Evolutionary conservation across 2,888 invertebrate genomes (phyloP).

Genomic region (Eilema sororculum): DNA sequence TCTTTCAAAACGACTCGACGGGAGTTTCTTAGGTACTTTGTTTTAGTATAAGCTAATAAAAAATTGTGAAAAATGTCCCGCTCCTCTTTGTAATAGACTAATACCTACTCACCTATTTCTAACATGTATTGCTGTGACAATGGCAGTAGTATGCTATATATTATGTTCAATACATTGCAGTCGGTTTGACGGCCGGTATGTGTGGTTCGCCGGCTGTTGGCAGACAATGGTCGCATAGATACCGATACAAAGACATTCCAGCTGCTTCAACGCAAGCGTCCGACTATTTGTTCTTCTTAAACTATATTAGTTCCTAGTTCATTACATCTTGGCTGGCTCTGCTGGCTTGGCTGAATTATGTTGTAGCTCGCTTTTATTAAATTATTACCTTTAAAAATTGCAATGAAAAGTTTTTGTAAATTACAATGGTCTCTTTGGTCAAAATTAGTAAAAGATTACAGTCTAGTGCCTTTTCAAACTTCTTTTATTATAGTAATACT

Average conservation of each 20-base stretch:
- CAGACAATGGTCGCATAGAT: conserved; percentile 48
- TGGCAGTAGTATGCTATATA: not conserved
- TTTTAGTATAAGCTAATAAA: not conserved
- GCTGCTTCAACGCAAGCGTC: conserved; percentile 46
- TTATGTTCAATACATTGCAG: conserved; percentile 19
- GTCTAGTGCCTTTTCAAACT: no score
- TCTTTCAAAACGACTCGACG: not conserved
- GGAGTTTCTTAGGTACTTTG: not conserved
- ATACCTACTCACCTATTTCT: not conserved
- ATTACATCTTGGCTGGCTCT: conserved; percentile 3
- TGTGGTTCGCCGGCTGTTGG: conserved; percentile 41
- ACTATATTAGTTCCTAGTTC: conserved; percentile 43
- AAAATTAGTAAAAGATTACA: not conserved
- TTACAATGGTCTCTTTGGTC: not conserved
- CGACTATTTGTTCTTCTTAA: conserved; percentile 25
- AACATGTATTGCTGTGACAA: not conserved
- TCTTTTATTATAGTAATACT: no score
- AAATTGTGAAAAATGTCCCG: not conserved
- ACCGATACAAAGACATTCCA: conserved; percentile 60
- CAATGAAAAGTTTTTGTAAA: not conserved
- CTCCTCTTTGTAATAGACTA: not conserved
- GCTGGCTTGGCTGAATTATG: no score
- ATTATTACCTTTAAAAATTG: not conserved
- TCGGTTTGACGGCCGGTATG: conserved; percentile 42
- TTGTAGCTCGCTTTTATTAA: not conserved